Conservation (phyloP, 2,888 invertebrate genomes). For the Tetramorium bicarinatum region DNA sequence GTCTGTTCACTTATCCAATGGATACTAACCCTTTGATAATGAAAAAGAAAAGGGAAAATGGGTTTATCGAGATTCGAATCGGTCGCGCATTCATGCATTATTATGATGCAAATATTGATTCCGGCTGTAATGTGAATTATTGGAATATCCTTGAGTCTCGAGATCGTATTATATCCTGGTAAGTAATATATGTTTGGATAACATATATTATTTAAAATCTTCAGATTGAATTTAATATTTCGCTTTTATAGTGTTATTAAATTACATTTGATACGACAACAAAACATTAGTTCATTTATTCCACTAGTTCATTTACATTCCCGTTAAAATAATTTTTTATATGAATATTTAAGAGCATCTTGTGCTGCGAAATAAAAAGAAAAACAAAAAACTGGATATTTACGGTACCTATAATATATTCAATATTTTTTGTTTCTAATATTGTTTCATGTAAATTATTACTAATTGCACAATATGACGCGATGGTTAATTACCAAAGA, state of each 20-base stretch:
- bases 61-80: slow-evolving; percentile 30
- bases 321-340: not conserved
- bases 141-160: not conserved
- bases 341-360: not conserved
- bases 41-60: not conserved
- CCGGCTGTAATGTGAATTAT: not conserved
- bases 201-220: slow-evolving; percentile 18
- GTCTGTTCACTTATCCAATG: not conserved
- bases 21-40: not conserved
- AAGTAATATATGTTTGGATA: not conserved
- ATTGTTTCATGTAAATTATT: not conserved
- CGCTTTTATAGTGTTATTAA: not conserved
- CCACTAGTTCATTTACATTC: not conserved
- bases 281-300: not conserved
- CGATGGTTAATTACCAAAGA: not conserved
- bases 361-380: not conserved
- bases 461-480: not conserved
- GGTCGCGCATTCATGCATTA: slow-evolving; percentile 13
- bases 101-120: not conserved
- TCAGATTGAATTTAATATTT: not conserved
- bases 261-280: not conserved
- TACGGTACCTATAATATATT: not conserved
- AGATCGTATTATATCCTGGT: not conserved
- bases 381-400: not conserved
- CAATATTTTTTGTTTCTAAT: not conserved